Conservation (phyloP, 2,888 invertebrate genomes). For the Oligia fasciuncula region DNA sequence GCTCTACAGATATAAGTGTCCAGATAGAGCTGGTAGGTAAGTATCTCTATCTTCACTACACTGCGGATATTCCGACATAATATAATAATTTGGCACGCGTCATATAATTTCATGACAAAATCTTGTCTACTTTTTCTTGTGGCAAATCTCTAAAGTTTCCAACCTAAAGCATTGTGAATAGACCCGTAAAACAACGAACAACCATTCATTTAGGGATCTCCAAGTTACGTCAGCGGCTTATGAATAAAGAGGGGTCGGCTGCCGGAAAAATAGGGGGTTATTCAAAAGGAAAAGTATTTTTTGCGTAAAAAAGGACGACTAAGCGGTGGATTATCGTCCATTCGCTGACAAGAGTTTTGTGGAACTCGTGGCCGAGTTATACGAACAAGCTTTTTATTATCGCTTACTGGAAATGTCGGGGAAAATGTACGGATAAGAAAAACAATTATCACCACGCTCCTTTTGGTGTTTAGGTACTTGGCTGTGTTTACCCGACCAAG, state of each 20-base stretch:
- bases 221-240: conserved; percentile 88
- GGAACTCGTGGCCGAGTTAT: conserved; percentile 78
- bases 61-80: conserved; percentile 67
- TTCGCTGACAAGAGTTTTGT: conserved; percentile 86
- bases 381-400: conserved; percentile 83
- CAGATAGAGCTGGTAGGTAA: conserved; percentile 49
- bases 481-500: conserved; percentile 55
- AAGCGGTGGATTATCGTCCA: conserved; percentile 86
- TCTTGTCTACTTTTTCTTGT: conserved; percentile 77
- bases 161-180: conserved; percentile 88
- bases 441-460: conserved; percentile 74
- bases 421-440: conserved; percentile 74
- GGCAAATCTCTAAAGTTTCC: conserved; percentile 86
- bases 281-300: conserved; percentile 87
- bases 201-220: conserved; percentile 89
- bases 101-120: conserved; percentile 78
- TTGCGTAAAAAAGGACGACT: conserved; percentile 83
- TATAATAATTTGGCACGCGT: conserved; percentile 76
- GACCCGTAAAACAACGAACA: conserved; percentile 90
- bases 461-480: conserved; percentile 65
- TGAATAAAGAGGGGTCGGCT: conserved; percentile 87
- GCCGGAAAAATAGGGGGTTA: conserved; percentile 85
- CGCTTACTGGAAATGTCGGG: conserved; percentile 73
- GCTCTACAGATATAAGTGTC: conserved; percentile 54
- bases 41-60: conserved; percentile 53